Evolutionary conservation across 2,888 invertebrate species (phyloP).

Genomic region (Biston betularia): DNA sequence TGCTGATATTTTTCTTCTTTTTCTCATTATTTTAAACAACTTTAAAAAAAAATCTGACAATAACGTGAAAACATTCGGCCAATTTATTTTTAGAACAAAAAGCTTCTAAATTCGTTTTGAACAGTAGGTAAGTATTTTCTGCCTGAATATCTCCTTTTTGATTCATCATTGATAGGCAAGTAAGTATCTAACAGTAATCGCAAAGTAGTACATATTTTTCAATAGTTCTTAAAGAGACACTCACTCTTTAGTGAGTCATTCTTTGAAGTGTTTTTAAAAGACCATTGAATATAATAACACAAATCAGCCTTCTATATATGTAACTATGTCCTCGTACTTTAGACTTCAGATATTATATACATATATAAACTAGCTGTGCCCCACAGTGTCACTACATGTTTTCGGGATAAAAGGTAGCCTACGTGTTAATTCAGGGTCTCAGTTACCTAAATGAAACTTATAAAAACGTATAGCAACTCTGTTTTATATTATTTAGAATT

Average conservation of each 20-base stretch:
- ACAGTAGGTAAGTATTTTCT: background rate
- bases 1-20: no score
- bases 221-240: constrained; percentile 6
- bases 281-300: constrained; percentile 3
- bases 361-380: background rate
- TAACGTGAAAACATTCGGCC: no score
- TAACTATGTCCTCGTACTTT: background rate
- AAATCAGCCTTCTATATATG: background rate
- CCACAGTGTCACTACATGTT: background rate
- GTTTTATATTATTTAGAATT: no score
- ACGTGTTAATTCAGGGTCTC: no score
- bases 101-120: no score
- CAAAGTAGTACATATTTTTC: constrained; percentile 4
- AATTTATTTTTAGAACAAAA: no score
- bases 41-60: no score
- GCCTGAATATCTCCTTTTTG: background rate
- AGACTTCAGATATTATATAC: no score
- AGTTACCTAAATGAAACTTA: no score
- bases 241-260: constrained; percentile 11
- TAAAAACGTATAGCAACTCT: no score
- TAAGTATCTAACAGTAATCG: background rate
- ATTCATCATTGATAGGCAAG: background rate
- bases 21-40: no score
- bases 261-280: constrained; percentile 6
- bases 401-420: no score